Evolutionary conservation across 1,140 invertebrate genomes (phyloP).

Genomic region (Papilio machaon): DNA sequence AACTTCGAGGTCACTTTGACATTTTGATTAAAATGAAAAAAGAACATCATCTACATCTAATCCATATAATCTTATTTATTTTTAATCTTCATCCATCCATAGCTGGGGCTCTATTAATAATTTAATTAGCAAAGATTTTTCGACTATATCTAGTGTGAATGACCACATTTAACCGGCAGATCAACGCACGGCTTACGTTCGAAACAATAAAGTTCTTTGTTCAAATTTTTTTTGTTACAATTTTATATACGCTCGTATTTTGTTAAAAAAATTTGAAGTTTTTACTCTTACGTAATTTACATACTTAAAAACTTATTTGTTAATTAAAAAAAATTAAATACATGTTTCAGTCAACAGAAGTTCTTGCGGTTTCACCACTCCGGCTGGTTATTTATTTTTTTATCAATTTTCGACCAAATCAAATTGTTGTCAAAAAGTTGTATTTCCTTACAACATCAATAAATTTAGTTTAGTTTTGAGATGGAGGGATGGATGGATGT

Average conservation of each 20-base stretch:
- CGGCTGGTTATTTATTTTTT: too few relatives aligned
- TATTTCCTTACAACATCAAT: too few relatives aligned
- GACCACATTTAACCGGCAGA: neutral
- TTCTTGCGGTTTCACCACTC: too few relatives aligned
- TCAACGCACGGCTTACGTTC: neutral
- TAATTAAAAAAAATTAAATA: too few relatives aligned
- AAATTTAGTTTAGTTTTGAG: too few relatives aligned
- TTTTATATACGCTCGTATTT: neutral
- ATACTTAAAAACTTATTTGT: neutral
- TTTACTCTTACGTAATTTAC: neutral
- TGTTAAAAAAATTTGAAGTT: neutral
- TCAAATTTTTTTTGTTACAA: neutral
- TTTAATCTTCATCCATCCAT: too few relatives aligned
- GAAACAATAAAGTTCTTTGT: conserved; percentile 14
- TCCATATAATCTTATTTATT: neutral
- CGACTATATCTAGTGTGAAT: neutral
- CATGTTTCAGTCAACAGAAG: too few relatives aligned
- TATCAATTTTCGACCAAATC: too few relatives aligned
- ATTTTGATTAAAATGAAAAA: neutral
- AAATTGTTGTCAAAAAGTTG: too few relatives aligned
- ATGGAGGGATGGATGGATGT: too few relatives aligned
- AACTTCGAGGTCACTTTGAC: neutral
- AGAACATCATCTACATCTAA: neutral
- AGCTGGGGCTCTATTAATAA: neutral
- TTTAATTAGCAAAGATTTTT: conserved; percentile 1